Percentiles rank a stretch among this genome's conserved stretches.
These are phyloP conservation scores for Falco peregrinus DNA, from an alignment of 2,797 vertebrate species.

Conservation along the genomic window DNA sequence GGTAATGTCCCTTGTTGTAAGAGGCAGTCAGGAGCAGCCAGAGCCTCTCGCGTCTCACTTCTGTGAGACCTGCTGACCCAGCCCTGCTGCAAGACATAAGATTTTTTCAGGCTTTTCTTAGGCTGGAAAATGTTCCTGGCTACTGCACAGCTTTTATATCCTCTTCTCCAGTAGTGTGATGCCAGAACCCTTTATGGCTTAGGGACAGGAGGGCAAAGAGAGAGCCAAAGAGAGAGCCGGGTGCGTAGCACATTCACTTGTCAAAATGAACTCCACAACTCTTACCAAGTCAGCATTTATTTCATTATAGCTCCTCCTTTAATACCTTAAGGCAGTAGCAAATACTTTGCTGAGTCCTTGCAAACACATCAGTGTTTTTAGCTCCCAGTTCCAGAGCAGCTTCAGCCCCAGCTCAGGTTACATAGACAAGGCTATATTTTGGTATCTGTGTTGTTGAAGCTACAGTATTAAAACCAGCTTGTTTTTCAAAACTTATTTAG, in stretches of 20 bases:
- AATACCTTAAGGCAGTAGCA: neutral
- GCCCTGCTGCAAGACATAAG: neutral
- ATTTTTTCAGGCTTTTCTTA: neutral
- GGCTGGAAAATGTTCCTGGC: neutral
- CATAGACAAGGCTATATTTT: neutral
- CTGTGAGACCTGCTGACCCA: neutral
- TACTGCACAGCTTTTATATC: neutral
- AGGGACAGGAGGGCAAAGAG: neutral
- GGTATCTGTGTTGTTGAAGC: neutral
- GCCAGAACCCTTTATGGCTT: neutral
- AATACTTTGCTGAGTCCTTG: neutral
- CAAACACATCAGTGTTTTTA: neutral
- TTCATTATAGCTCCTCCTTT: rapidly evolving
- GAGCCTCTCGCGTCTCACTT: neutral
- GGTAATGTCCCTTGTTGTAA: rapidly evolving
- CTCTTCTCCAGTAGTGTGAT: neutral
- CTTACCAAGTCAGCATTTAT: neutral
- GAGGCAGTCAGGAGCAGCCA: neutral
- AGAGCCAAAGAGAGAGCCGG: neutral
- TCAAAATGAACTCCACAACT: neutral
- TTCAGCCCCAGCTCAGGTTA: neutral
- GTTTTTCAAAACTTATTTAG: neutral
- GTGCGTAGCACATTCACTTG: neutral
- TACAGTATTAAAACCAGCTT: neutral
- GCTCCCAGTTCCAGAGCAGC: neutral